A percentile compares a stretch with the other conserved stretches of the same genome.
Conservation (phyloP, 1,140 invertebrate species). For the Penaeus japonicus region DNA sequence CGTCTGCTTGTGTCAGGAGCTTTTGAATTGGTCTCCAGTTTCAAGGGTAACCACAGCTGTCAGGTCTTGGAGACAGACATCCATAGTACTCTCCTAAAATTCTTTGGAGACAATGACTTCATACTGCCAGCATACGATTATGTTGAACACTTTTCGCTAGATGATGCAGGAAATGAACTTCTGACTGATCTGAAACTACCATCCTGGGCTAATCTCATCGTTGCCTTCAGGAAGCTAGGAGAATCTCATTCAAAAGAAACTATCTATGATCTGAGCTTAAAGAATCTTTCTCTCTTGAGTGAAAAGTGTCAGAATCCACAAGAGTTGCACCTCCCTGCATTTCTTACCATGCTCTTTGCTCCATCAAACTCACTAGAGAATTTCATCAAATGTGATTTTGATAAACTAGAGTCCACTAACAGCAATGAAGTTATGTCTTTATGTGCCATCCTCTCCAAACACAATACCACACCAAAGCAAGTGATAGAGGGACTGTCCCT, state of each 20-base stretch:
- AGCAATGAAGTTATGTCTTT: neutral
- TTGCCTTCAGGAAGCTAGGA: slow-evolving; percentile 30
- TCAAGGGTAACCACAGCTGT: slow-evolving; percentile 22
- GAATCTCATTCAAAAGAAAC: neutral
- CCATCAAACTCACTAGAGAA: slow-evolving; percentile 15
- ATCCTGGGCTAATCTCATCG: slow-evolving; percentile 10
- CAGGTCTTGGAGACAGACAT: slow-evolving; percentile 16
- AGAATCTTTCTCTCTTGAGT: slow-evolving; percentile 20
- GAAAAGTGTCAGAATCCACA: slow-evolving; percentile 24
- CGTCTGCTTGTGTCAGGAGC: slow-evolving; percentile 33
- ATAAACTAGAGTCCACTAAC: neutral
- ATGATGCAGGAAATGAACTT: neutral
- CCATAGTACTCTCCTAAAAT: slow-evolving; percentile 9
- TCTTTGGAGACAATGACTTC: neutral
- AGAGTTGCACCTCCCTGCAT: slow-evolving; percentile 33
- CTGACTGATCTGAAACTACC: neutral
- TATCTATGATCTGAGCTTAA: slow-evolving; percentile 14
- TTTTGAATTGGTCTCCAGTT: neutral
- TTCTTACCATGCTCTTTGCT: slow-evolving; percentile 49
- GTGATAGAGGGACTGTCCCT: neutral
- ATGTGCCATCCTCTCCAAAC: slow-evolving; percentile 1
- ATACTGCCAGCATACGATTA: slow-evolving; percentile 30
- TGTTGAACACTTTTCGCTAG: neutral
- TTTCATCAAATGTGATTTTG: neutral
- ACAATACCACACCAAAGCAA: slow-evolving; percentile 8